A percentile compares a stretch with the other conserved stretches of the same genome.
phyloP scores from a whole-genome alignment of 2,113 vertebrate species.

The Diadophis punctatus region DNA sequence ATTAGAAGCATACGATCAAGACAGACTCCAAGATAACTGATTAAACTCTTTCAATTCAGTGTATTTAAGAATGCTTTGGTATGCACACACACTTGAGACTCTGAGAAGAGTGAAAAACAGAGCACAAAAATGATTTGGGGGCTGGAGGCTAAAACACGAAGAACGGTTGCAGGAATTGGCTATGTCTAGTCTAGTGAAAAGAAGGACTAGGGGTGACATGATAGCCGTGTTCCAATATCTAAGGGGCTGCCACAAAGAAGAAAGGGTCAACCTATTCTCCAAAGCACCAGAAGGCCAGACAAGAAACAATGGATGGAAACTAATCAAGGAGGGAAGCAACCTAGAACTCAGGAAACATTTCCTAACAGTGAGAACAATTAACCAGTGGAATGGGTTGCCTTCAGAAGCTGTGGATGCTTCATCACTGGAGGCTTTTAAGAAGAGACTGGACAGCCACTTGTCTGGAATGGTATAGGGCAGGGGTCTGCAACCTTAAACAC shows the following conservation, averaged over 20 bases:
- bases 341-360: neutral
- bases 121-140: neutral
- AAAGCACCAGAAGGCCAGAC: neutral
- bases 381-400: neutral
- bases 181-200: neutral
- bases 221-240: neutral
- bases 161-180: neutral
- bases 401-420: neutral
- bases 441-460: neutral
- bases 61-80: neutral
- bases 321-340: neutral
- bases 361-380: neutral
- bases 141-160: neutral
- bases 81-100: neutral
- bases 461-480: neutral
- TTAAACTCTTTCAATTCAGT: neutral
- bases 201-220: neutral
- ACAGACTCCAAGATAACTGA: neutral
- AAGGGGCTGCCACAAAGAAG: neutral
- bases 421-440: neutral
- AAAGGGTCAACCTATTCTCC: neutral
- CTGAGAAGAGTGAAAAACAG: neutral
- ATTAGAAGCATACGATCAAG: neutral
- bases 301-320: neutral
- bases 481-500: too few species aligned